Conservation (phyloP, 2,113 vertebrate species). For the Xyrauchen texanus region DNA sequence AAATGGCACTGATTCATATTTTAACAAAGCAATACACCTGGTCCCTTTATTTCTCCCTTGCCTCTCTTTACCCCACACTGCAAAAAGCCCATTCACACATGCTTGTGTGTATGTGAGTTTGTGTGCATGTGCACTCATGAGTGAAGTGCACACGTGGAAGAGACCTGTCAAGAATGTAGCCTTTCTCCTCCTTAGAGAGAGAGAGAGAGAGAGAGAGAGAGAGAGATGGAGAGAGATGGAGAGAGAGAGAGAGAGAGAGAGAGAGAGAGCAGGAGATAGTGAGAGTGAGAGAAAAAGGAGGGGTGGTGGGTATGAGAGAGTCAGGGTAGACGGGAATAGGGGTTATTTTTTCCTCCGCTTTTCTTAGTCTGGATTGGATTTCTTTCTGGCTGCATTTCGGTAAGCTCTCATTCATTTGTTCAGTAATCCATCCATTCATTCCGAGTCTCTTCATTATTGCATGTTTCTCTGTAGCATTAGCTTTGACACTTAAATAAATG, state of each 20-base stretch:
- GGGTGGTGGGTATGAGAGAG: constrained; percentile 23
- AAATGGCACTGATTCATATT: too few species aligned
- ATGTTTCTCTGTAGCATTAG: constrained; percentile 21
- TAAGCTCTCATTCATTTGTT: constrained; percentile 46
- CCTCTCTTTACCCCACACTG: too few species aligned
- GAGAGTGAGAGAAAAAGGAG: neutral
- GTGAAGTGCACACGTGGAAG: constrained; percentile 58
- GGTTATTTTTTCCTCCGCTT: constrained; percentile 30
- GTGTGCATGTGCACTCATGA: constrained; percentile 45
- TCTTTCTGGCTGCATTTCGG: constrained; percentile 25
- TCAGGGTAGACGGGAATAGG: constrained; percentile 9
- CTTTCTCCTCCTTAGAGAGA: constrained; percentile 63
- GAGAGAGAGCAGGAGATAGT: neutral
- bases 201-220: constrained; percentile 23
- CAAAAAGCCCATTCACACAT: too few species aligned
- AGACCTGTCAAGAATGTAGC: constrained; percentile 68
- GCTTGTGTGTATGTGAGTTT: neutral
- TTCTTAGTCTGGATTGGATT: constrained; percentile 41
- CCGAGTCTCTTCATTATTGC: neutral
- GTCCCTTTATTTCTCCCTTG: too few species aligned
- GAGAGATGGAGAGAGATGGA: neutral
- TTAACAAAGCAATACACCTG: too few species aligned
- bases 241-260: neutral
- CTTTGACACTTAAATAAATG: neutral
- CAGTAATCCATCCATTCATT: constrained; percentile 7